Percentiles rank a stretch among this genome's conserved stretches.
Evolutionary conservation across 2,797 vertebrate genomes (phyloP).

Genomic region (Smutsia gigantea): DNA sequence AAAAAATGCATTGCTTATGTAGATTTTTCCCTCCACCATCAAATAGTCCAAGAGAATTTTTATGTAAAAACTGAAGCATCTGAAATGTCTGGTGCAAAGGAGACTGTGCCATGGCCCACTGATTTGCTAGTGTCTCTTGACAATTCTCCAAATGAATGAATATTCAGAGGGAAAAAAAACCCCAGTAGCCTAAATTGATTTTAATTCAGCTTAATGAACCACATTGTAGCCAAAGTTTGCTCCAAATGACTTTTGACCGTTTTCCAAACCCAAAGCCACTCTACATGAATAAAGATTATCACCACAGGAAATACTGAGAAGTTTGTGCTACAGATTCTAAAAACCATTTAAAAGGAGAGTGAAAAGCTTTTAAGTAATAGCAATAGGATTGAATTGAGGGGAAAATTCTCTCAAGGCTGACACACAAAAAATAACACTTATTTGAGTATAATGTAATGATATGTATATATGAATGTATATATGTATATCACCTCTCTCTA

Average conservation of each 20-base stretch:
- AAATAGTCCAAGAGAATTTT: not conserved
- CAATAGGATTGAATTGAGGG: not conserved
- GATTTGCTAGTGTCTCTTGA: conserved; percentile 51
- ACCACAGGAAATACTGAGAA: not conserved
- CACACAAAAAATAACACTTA: not conserved
- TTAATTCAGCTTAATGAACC: conserved; percentile 47
- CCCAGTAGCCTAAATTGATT: conserved; percentile 20
- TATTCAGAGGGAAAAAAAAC: not conserved
- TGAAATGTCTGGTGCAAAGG: not conserved
- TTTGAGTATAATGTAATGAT: not conserved
- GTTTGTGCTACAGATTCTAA: not conserved
- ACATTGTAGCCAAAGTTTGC: conserved; percentile 46
- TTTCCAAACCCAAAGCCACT: conserved; percentile 23
- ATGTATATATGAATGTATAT: not conserved
- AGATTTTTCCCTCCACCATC: not conserved
- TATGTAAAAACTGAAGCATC: not conserved
- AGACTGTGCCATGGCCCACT: not conserved
- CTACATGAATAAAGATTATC: not conserved
- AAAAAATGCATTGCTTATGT: not conserved
- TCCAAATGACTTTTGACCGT: conserved; percentile 20
- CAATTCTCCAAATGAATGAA: conserved; percentile 10
- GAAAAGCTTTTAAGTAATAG: not conserved
- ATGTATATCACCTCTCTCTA: not conserved
- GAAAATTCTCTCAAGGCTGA: not conserved
- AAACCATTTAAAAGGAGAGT: not conserved